Base-by-base conservation (phyloP, 2,888 invertebrate genomes). In the Cantharis rustica region DNA sequence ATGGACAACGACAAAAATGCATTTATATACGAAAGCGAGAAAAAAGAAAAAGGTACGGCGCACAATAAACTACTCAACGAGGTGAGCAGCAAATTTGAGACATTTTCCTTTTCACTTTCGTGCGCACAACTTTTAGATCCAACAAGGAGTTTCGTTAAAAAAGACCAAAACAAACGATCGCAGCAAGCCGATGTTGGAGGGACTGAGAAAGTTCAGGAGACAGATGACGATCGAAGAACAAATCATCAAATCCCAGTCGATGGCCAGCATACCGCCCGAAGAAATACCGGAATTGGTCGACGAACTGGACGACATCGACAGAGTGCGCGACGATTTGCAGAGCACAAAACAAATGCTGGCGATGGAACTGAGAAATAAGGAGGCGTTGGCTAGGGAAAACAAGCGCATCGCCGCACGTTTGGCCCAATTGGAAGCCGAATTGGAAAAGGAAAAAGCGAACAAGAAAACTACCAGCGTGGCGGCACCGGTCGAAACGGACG, bases 191-290 rank as follows among this genome's bases (percentile, higher is more conserved):
- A 91, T 94, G 80, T 88, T 97, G 79, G 94, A 93, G 83, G 96
- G 97, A 76, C 89, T 97, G 80, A 91, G 96, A 73, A 96, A 96
- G 88, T 96, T 97, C 89, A 91, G 96, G 74, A 91, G 96, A 84
- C 96, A 96, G 87, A 92, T 96, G 93, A 96, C 96, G 1, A 95
- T 96, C 81, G 96, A 96, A 85, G 96, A 96, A 86, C 95, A 96
- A 88, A 93, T 95, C 68, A 95, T 95, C 83, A 96, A 96, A 86
- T 94, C 94, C 0, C 93, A 93, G 88, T 94, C 94, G 5, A 94
- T 90, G 86, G 88, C 93, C 17, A 90, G 90, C 79, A 89, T 90
- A 79, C 86, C 88, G 61, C 91, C 91, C 66, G 87, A 88, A 75
- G 88, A 87, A 80, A 84, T 87, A 13, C 82, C 86, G 10, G 88